Base-by-base conservation (phyloP, 2,797 vertebrate genomes). In the Rhabdophis nuchalis region DNA sequence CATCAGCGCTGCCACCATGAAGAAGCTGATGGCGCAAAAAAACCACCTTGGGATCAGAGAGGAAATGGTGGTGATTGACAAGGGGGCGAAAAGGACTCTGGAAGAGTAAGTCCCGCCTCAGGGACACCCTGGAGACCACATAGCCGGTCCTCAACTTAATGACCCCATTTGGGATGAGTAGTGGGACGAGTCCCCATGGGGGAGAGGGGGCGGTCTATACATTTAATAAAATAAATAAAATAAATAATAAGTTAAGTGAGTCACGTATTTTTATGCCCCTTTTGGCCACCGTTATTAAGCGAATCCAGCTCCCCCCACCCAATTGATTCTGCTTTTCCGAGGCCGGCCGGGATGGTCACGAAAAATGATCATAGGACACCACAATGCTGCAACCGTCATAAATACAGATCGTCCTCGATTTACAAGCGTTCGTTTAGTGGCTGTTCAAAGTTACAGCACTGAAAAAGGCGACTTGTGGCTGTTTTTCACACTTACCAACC, bases 1-100 rank as follows among this genome's bases (percentile, higher is more conserved):
- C 2, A 98, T 99, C 96, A 99, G 99, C 96, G 97, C 95, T 91
- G 96, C 96, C 10, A 99, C 98, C 27, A 98, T 99, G 97, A 98
- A 98, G 96, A 99, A 98, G 90, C 98, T 99, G 87, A 98, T 98
- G 92, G 93, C 95, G 56, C 97, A 97, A 94, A 99, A 99, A 88
- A 98, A 98, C 0, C 96, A 98, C 88, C 98, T 99, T 88, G 98
- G 98, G 92, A 98, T 99, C 46, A 95, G 98, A 4, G 97, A 98
- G 86, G 97, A 96, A 87, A 98, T 98, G 99, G 99, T 99, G 0
- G 93, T 98, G 54, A 99, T 99, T 93, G 98, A 97, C 60, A 99
- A 98, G 93, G 98, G 98, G 72, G 98, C 98, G 96, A 98, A 96
- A 93, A 98, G 99, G 95, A 99, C 98, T 0, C 97, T 99, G 93